A percentile compares a stretch with the other conserved stretches of the same genome.
These are phyloP conservation scores for Oryzias curvinotus DNA, from an alignment of 2,113 vertebrate species.

Conservation along the genomic window DNA sequence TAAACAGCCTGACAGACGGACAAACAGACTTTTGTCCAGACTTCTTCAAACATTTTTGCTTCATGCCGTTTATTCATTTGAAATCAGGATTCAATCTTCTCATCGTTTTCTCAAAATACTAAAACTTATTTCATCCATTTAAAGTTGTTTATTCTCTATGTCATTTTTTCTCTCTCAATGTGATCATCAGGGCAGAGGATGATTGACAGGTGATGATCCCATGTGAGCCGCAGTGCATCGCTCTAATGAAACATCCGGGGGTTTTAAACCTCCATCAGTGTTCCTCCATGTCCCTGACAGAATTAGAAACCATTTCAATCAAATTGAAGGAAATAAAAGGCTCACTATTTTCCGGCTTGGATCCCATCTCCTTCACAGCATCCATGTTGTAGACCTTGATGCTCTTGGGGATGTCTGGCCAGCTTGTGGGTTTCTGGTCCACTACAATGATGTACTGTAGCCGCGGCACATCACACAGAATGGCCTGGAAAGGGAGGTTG, in stretches of 20 bases:
- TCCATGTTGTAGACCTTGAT: conserved; percentile 90
- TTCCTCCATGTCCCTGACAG: conserved; percentile 33
- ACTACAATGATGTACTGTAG: conserved; percentile 92
- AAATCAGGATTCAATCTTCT: too few species aligned
- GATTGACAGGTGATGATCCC: conserved; percentile 13
- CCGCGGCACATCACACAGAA: conserved; percentile 86
- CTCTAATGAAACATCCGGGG: conserved; percentile 38
- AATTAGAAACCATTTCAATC: conserved; percentile 64
- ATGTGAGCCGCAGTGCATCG: conserved; percentile 18
- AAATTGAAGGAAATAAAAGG: conserved; percentile 17
- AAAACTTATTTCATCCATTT: too few species aligned
- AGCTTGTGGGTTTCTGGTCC: conserved; percentile 83
- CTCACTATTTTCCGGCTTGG: conserved; percentile 80
- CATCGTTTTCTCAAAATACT: too few species aligned
- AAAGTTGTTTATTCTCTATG: too few species aligned
- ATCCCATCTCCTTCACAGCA: conserved; percentile 88
- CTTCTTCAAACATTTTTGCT: too few species aligned
- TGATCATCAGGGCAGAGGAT: background rate
- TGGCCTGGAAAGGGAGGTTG: conserved; percentile 75
- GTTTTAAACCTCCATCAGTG: conserved; percentile 40
- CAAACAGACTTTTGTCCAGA: too few species aligned
- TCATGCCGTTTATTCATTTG: too few species aligned
- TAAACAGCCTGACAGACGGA: too few species aligned
- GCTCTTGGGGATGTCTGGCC: conserved; percentile 86
- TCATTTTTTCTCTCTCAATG: background rate